Evolutionary conservation across 1,140 invertebrate species (phyloP), one percentile per base, ranked within the genome.

Genomic region (Pemphigus obesinymphae): DNA sequence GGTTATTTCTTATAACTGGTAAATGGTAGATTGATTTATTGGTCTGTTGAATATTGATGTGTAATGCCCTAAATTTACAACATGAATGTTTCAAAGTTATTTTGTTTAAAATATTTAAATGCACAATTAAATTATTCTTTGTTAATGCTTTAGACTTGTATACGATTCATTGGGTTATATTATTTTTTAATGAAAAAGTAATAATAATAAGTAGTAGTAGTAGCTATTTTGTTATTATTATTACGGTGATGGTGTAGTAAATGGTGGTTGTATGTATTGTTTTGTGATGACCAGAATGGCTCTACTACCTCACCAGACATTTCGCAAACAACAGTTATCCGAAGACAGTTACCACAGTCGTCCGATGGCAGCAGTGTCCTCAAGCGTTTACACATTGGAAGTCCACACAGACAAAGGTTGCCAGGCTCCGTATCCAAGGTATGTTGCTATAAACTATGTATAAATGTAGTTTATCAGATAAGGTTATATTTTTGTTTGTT

Each of bases 211-310:
- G 34, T 80, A 78, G 68, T 70, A 1, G 37, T 40, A 26, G 75
- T 61, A 20, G 76, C 55, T 63, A 61, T 80, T 45, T 80, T 26
- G 55, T 61, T 80, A 80, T 80, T 80, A 80, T 80, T 80, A 80
- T 80, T 63, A 80, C 37, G 76, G 76, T 80, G 76, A 80, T 45
- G 76, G 76, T 80, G 76, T 80, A 80, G 76, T 80, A 80, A 80
- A 80, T 45, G 76, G 76, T 80, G 76, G 76, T 61, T 80, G 76
- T 80, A 80, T 80, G 76, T 80, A 80, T 80, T 80, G 73, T 78
- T 80, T 80, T 80, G 55, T 80, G 76, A 80, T 80, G 76, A 80
- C 76, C 76, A 80, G 76, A 80, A 80, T 80, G 76, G 76, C 76
- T 43, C 76, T 80, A 80, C 76, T 61, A 37, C 76, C 76, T 63